Evolutionary conservation across 2,888 invertebrate species (phyloP), one percentile per base, ranked within the genome.

Genomic region (Synanthedon vespiformis): DNA sequence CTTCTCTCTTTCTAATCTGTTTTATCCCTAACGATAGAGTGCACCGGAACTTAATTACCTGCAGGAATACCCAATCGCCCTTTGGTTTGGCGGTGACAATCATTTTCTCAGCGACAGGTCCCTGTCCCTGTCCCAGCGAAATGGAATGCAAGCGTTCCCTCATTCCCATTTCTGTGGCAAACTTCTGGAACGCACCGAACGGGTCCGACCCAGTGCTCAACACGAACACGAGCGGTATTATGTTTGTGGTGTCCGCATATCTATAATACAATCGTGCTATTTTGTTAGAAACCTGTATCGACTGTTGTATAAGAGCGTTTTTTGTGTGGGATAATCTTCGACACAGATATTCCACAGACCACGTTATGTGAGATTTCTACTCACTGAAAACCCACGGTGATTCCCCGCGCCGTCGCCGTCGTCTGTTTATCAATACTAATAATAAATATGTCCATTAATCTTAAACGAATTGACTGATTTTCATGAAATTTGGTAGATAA

Each of bases 61-160:
- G 96, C 60, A 96, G 83, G 72, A 96, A 94, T 6, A 98, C 91
- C 98, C 98, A 98, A 58, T 94, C 91, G 1, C 97, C 97, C 52
- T 89, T 88, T 1, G 86, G 83, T 60, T 90, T 88, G 1, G 94
- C 96, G 52, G 83, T 80, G 18, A 88, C 89, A 47, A 97, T 93
- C 83, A 96, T 86, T 63, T 90, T 91, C 68, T 96, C 94, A 1
- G 97, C 97, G 4, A 95, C 90, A 0, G 94, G 93, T 0, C 97
- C 97, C 85, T 97, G 97, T 0, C 97, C 97, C 64, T 90, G 90
- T 0, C 97, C 97, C 10, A 98, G 81, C 0, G 97, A 97, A 64
- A 98, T 96, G 0, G 95, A 94, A 67, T 90, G 91, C 60, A 92
- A 90, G 57, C 90, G 90, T 4, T 91, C 92, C 48, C 87, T 81